Conservation (phyloP, 2,797 vertebrate genomes). For the Fistularia commersonii region DNA sequence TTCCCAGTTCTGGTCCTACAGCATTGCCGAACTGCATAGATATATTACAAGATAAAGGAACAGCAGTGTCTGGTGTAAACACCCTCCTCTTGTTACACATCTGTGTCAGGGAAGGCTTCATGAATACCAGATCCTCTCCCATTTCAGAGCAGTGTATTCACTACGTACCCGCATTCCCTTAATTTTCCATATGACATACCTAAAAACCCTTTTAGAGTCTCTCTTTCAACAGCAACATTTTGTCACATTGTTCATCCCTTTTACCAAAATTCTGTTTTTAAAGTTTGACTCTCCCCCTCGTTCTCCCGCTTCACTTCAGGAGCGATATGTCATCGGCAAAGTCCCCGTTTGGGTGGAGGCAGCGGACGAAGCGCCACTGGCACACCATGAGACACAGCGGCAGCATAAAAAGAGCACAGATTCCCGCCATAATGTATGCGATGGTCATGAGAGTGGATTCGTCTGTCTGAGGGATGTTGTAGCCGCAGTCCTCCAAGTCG, state of each 20-base stretch:
- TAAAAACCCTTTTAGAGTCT: constrained; percentile 20
- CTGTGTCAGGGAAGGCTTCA: constrained; percentile 9
- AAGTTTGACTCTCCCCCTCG: constrained; percentile 1
- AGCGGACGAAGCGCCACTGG: constrained; percentile 95
- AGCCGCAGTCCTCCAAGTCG: constrained; percentile 96
- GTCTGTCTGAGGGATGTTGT: constrained; percentile 97
- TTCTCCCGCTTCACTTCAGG: constrained; percentile 80
- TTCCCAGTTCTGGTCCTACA: constrained; percentile 1
- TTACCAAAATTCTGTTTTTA: constrained; percentile 9
- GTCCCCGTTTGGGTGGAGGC: constrained; percentile 86
- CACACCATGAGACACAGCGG: constrained; percentile 98
- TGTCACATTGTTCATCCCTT: constrained; percentile 8
- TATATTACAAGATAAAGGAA: constrained; percentile 33
- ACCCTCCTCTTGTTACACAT: constrained; percentile 12
- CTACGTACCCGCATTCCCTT: constrained; percentile 11
- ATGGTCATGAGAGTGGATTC: constrained; percentile 99
- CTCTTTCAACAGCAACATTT: constrained; percentile 34
- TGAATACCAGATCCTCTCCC: too few species aligned
- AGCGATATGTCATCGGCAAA: constrained; percentile 97
- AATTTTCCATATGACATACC: constrained; percentile 22
- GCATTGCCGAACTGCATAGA: constrained; percentile 45
- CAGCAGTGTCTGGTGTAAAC: neutral
- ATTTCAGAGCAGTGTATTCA: constrained; percentile 2
- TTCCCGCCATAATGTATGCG: constrained; percentile 97
- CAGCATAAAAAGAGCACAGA: constrained; percentile 99